Percentiles rank a stretch among this genome's conserved stretches.
Conservation (phyloP, 2,888 invertebrate species). For the Laspeyria flexula region DNA sequence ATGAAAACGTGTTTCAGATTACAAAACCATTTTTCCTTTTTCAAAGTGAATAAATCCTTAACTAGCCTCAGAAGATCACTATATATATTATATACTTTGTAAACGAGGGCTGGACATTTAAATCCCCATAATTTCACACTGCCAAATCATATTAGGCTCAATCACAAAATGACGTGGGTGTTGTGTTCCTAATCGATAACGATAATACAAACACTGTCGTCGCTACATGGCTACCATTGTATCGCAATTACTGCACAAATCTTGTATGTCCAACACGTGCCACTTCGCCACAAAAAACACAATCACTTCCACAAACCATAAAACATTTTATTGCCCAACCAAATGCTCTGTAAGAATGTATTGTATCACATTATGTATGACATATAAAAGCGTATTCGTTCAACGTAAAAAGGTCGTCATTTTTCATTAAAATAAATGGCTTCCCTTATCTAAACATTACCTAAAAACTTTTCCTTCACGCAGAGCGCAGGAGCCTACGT, state of each 20-base stretch:
- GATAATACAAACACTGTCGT: background rate
- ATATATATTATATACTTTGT: too few species aligned
- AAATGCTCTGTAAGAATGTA: constrained; percentile 45
- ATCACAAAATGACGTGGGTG: background rate
- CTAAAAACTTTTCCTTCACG: constrained; percentile 44
- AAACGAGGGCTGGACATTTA: too few species aligned
- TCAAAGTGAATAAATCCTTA: background rate
- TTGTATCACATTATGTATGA: constrained; percentile 41
- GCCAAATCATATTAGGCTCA: constrained; percentile 1
- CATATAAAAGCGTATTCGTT: constrained; percentile 43
- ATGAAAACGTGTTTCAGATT: background rate
- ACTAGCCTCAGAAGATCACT: background rate
- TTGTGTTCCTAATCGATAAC: constrained; percentile 1
- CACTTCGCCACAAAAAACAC: constrained; percentile 23
- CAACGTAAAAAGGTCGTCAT: constrained; percentile 51
- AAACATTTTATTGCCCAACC: constrained; percentile 47
- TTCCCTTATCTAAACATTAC: constrained; percentile 59
- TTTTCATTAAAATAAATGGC: constrained; percentile 68
- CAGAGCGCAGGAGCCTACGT: constrained; percentile 37
- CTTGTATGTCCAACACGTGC: background rate
- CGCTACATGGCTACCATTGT: constrained; percentile 2
- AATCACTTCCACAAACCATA: constrained; percentile 33
- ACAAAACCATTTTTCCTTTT: background rate
- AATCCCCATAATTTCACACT: too few species aligned
- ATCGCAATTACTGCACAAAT: constrained; percentile 3